These are phyloP conservation scores for Amphiprion percula DNA, from an alignment of 2,113 vertebrate genomes.

Conservation along the genomic window DNA sequence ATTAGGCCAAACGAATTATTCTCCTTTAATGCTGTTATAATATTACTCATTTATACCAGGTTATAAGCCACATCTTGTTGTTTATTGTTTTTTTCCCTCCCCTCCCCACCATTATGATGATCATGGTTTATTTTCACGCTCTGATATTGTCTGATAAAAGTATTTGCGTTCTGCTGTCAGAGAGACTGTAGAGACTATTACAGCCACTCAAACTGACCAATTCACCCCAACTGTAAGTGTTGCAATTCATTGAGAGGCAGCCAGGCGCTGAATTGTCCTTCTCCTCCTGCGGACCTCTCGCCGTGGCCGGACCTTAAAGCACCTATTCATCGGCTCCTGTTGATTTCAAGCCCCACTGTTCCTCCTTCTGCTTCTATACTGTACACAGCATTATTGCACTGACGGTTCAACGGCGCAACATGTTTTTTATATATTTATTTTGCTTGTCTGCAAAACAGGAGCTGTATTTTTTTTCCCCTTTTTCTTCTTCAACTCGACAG, in stretches of 20 bases:
- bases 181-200: neutral
- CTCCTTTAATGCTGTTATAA: neutral
- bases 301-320: conserved; percentile 45
- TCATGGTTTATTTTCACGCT: neutral
- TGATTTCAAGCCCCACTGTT: conserved; percentile 35
- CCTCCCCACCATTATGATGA: neutral
- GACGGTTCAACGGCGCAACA: conserved; percentile 46
- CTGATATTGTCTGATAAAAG: neutral
- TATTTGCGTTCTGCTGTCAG: neutral
- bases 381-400: conserved; percentile 35
- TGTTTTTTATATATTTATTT: neutral
- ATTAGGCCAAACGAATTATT: conserved; percentile 3
- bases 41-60: neutral
- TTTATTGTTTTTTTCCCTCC: neutral
- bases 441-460: conserved; percentile 43
- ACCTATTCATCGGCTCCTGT: conserved; percentile 38
- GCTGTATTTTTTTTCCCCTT: neutral
- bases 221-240: conserved; percentile 68
- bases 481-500: neutral
- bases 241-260: conserved; percentile 71
- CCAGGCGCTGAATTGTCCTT: conserved; percentile 22
- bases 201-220: conserved; percentile 38
- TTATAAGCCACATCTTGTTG: neutral
- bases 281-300: conserved; percentile 33
- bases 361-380: conserved; percentile 29